These are phyloP conservation scores for Tetramorium bicarinatum DNA, from an alignment of 2,888 invertebrate genomes.

Conservation along the genomic window DNA sequence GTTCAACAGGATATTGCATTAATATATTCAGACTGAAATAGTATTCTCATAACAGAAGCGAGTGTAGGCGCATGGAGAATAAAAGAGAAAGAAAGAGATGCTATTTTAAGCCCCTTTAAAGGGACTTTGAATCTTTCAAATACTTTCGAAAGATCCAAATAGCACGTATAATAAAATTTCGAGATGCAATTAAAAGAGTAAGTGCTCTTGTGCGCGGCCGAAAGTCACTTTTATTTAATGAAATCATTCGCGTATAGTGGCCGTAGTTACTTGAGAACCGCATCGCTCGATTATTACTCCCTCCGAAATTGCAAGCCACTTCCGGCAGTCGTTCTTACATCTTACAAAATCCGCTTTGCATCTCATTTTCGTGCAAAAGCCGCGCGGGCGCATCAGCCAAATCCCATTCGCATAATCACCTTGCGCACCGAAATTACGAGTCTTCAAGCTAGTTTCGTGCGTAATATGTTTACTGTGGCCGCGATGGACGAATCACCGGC, in stretches of 20 bases:
- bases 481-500: not conserved
- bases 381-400: not conserved
- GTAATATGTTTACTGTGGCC: slow-evolving; percentile 9
- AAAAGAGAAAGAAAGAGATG: not conserved
- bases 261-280: not conserved
- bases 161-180: slow-evolving; percentile 27
- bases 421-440: slow-evolving; percentile 37
- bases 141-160: slow-evolving; percentile 7
- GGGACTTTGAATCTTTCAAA: not conserved
- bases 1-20: slow-evolving; percentile 22
- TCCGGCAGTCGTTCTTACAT: slow-evolving; percentile 19
- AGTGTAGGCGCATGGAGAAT: not conserved
- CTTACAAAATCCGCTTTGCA: slow-evolving; percentile 40
- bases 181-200: not conserved
- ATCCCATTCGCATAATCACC: slow-evolving; percentile 35
- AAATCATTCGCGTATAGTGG: not conserved
- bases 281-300: not conserved
- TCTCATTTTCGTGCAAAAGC: slow-evolving; percentile 41
- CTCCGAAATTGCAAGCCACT: not conserved
- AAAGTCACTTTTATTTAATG: not conserved
- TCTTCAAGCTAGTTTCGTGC: slow-evolving; percentile 24
- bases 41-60: slow-evolving; percentile 15
- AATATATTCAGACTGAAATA: slow-evolving; percentile 6
- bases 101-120: not conserved
- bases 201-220: not conserved